A percentile compares a stretch with the other conserved stretches of the same genome.
These are phyloP conservation scores for Rhynchopsitta pachyrhyncha DNA, from an alignment of 2,113 vertebrate genomes.

Conservation along the genomic window DNA sequence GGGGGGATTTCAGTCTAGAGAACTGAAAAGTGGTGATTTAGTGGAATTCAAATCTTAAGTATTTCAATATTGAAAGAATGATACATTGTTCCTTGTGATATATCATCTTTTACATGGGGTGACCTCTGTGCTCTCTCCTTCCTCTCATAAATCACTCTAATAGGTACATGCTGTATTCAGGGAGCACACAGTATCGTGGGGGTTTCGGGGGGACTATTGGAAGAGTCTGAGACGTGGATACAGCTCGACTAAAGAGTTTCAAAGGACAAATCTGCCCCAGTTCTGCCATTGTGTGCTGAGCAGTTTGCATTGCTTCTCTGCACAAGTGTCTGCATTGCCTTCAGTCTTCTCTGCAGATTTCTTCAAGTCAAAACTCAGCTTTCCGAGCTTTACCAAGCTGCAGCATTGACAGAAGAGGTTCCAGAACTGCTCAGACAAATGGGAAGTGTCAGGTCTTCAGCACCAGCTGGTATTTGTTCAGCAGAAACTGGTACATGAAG, in stretches of 20 bases:
- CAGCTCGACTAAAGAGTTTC: background rate
- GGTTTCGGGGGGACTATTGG: background rate
- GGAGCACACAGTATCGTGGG: background rate
- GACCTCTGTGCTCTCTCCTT: background rate
- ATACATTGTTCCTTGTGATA: background rate
- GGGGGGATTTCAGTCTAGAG: background rate
- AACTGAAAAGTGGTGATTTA: background rate
- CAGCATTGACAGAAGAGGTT: background rate
- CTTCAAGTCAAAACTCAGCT: background rate
- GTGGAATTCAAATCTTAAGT: background rate
- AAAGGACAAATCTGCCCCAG: background rate
- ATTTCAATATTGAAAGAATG: background rate
- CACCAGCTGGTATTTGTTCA: background rate
- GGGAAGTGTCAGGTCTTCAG: background rate
- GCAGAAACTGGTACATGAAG: background rate
- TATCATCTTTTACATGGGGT: background rate
- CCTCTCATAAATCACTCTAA: background rate
- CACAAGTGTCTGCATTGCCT: fast-evolving
- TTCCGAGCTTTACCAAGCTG: background rate
- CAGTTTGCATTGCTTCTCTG: background rate
- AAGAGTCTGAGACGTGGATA: background rate
- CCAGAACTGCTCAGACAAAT: background rate
- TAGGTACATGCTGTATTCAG: background rate
- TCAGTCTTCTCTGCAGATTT: background rate
- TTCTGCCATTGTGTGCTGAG: background rate